Conservation (phyloP, 1,140 invertebrate genomes). For the Camponotus pennsylvanicus region DNA sequence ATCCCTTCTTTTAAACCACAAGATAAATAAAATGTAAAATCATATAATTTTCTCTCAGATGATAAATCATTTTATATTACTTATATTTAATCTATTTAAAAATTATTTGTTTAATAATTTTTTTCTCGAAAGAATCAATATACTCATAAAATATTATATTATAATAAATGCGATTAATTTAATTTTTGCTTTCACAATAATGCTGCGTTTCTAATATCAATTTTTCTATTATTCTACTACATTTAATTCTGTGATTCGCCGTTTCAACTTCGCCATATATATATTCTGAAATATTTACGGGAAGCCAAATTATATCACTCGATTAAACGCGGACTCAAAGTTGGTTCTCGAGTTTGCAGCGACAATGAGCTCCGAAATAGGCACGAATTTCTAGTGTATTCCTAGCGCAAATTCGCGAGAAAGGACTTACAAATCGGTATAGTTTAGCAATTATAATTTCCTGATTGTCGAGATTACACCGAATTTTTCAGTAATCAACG, state of each 20-base stretch:
- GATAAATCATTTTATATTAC: background rate
- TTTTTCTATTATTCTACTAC: background rate
- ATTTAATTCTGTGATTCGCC: background rate
- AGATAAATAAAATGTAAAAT: background rate
- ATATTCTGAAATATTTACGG: conserved; percentile 5
- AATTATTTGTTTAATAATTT: background rate
- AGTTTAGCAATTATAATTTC: conserved; percentile 12
- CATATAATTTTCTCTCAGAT: background rate
- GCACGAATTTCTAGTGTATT: background rate
- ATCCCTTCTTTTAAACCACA: background rate
- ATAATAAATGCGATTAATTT: background rate
- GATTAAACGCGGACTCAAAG: conserved; percentile 25
- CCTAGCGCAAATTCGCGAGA: background rate
- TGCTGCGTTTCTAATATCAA: background rate
- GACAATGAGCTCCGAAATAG: conserved; percentile 37
- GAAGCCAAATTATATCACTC: conserved; percentile 28
- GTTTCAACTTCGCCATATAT: background rate
- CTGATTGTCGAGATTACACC: background rate
- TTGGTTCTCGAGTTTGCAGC: conserved; percentile 21
- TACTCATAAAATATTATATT: background rate
- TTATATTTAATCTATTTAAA: background rate
- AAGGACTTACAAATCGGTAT: background rate
- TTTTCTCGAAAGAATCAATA: background rate
- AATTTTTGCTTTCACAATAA: background rate
- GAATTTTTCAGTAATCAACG: background rate